phyloP scores from a whole-genome alignment of 2,113 vertebrate genomes.

The Urocolius indicus region DNA sequence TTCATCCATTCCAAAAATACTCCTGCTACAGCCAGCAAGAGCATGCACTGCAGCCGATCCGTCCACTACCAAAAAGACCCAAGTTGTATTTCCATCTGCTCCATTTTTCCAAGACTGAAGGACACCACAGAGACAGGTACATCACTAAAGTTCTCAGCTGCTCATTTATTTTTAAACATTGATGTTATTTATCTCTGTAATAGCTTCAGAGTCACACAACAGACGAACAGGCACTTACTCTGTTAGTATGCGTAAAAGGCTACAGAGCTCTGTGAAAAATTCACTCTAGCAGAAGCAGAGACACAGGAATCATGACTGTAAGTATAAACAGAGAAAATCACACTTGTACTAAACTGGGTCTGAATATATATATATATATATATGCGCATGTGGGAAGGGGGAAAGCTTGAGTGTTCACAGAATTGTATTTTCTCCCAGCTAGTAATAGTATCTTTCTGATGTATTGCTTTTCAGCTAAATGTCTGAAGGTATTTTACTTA shows the following conservation, averaged over 20 bases:
- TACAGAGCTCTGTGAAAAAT: conserved; percentile 10
- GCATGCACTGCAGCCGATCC: not conserved
- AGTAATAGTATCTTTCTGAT: not conserved
- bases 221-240: not conserved
- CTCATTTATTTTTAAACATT: not conserved
- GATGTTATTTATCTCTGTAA: not conserved
- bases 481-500: not conserved
- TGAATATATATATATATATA: not conserved
- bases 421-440: not conserved
- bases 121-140: not conserved
- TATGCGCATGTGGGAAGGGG: not conserved
- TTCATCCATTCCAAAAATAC: conserved; percentile 38
- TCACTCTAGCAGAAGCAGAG: conserved; percentile 12
- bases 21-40: not conserved
- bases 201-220: conserved; percentile 25
- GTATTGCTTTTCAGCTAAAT: not conserved
- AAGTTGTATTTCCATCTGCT: not conserved
- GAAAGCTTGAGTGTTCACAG: not conserved
- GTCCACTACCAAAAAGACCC: not conserved
- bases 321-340: conserved; percentile 8
- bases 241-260: conserved; percentile 16
- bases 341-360: not conserved
- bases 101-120: not conserved
- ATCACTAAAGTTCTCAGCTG: not conserved
- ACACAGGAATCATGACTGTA: not conserved